Conservation (phyloP, 1,140 invertebrate genomes). For the Andricus grossulariae region DNA sequence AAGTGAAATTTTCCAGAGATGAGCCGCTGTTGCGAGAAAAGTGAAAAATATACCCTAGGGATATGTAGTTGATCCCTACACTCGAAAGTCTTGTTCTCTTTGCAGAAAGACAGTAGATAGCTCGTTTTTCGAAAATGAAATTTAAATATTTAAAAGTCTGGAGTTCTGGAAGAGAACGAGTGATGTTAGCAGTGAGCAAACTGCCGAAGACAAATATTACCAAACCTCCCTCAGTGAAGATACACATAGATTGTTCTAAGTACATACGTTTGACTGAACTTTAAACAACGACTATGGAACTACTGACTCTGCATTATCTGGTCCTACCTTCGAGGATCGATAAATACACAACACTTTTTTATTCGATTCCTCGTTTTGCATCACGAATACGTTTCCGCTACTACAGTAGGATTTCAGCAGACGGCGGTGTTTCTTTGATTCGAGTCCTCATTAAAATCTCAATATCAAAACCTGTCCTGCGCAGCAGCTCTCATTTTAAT, state of each 20-base stretch:
- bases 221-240: conserved; percentile 46
- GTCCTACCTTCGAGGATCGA: conserved; percentile 5
- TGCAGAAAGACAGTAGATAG: conserved; percentile 15
- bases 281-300: conserved; percentile 2
- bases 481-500: conserved; percentile 26
- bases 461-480: conserved; percentile 29
- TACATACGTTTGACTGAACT: conserved; percentile 39
- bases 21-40: neutral
- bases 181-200: conserved; percentile 55
- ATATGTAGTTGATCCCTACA: conserved; percentile 19
- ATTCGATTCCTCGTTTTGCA: conserved; percentile 6
- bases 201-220: conserved; percentile 54
- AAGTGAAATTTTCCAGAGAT: neutral
- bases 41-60: conserved; percentile 28
- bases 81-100: conserved; percentile 27
- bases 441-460: conserved; percentile 30
- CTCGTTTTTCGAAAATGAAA: conserved; percentile 49
- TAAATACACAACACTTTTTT: conserved; percentile 6
- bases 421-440: conserved; percentile 29
- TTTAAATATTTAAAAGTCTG: conserved; percentile 53
- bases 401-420: neutral
- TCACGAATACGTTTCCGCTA: neutral
- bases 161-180: conserved; percentile 47
- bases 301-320: conserved; percentile 20
- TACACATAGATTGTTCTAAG: conserved; percentile 49